phyloP scores from a whole-genome alignment of 1,140 invertebrate species.

The Zaprionus ghesquierei region DNA sequence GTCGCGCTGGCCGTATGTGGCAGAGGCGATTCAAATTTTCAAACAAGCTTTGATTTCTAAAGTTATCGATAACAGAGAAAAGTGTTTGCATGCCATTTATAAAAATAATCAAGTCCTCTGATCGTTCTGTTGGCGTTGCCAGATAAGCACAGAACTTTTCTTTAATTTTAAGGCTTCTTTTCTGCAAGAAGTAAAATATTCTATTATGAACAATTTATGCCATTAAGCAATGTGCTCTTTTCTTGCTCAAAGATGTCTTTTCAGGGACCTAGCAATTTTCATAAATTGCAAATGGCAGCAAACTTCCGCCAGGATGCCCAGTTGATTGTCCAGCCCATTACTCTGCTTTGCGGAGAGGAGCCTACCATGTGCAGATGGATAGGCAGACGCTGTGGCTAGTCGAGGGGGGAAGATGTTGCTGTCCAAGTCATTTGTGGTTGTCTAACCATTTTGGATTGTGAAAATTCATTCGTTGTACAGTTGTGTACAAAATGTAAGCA shows the following conservation, averaged over 20 bases:
- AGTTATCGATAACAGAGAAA: not conserved
- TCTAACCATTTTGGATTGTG: conserved; percentile 28
- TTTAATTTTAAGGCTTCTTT: too few species aligned
- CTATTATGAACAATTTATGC: not conserved
- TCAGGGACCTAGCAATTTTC: conserved; percentile 42
- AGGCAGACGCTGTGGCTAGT: not conserved
- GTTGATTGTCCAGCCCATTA: conserved; percentile 6
- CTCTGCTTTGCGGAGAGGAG: not conserved
- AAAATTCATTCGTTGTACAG: conserved; percentile 43
- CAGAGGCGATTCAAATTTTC: not conserved
- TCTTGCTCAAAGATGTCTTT: too few species aligned
- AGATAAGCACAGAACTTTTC: not conserved
- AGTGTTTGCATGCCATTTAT: not conserved
- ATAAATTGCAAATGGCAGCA: conserved; percentile 49
- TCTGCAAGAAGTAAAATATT: too few species aligned
- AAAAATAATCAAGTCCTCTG: too few species aligned
- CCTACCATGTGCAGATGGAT: conserved; percentile 7
- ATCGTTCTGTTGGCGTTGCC: not conserved
- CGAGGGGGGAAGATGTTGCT: not conserved
- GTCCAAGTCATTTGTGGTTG: conserved; percentile 56
- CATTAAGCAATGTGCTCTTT: not conserved
- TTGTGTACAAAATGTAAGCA: conserved; percentile 54
- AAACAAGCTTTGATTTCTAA: not conserved
- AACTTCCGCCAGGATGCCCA: conserved; percentile 20
- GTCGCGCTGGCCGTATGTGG: conserved; percentile 15